Evolutionary conservation across 2,888 invertebrate genomes (phyloP).

Genomic region (Bombylius discolor): DNA sequence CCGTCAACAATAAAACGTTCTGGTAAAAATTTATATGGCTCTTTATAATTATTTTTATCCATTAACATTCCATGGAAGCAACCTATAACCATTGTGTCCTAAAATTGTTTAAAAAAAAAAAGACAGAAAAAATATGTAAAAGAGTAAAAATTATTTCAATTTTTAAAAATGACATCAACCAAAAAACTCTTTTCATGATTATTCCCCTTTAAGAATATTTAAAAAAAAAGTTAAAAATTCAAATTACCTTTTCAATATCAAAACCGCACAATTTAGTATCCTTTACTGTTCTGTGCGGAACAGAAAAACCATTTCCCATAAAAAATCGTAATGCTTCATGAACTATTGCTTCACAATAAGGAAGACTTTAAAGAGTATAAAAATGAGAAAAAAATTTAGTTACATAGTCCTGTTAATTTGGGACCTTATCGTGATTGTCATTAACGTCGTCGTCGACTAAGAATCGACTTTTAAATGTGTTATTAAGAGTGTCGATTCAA

Average conservation of each 20-base stretch:
- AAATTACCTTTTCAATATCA: slow-evolving; percentile 57
- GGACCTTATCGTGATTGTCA: no score
- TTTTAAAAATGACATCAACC: background rate
- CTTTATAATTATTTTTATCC: slow-evolving; percentile 51
- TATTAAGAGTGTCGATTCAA: no score
- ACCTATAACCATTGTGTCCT: slow-evolving; percentile 69
- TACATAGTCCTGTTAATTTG: no score
- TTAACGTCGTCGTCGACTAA: no score
- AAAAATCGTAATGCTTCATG: slow-evolving; percentile 68
- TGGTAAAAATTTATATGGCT: slow-evolving; percentile 59
- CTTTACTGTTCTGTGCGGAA: slow-evolving; percentile 64
- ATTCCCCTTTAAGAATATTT: background rate
- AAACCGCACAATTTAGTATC: slow-evolving; percentile 61
- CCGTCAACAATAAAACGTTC: slow-evolving; percentile 56
- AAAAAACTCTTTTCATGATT: background rate
- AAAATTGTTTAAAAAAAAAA: slow-evolving; percentile 15
- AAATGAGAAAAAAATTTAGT: background rate
- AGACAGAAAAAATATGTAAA: background rate
- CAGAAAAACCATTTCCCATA: slow-evolving; percentile 62
- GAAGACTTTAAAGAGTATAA: slow-evolving; percentile 44
- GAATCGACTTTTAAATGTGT: no score
- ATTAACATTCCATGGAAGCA: slow-evolving; percentile 62
- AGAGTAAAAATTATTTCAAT: background rate
- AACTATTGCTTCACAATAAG: slow-evolving; percentile 66
- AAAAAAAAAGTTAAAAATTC: background rate